Percentiles rank a stretch among this genome's conserved stretches.
Conservation (phyloP, 2,797 vertebrate genomes). For the Myripristis murdjan region DNA sequence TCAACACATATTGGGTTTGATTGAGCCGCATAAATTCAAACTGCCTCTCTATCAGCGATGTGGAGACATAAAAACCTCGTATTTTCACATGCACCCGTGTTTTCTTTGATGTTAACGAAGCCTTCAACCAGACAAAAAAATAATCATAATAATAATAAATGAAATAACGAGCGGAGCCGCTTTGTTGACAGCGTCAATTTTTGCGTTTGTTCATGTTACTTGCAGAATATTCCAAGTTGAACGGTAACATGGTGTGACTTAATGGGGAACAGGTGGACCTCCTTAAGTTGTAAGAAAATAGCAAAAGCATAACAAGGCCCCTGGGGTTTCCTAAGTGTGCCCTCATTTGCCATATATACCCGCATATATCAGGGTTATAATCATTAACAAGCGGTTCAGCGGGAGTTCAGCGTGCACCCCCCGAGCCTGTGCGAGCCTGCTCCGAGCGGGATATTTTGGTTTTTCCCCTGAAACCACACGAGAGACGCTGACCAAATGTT, state of each 20-base stretch:
- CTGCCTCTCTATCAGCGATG: neutral
- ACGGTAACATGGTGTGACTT: conserved; percentile 63
- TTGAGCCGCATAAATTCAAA: too few species aligned
- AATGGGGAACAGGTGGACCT: conserved; percentile 82
- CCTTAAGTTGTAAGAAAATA: conserved; percentile 79
- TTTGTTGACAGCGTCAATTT: conserved; percentile 51
- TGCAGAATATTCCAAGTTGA: conserved; percentile 56
- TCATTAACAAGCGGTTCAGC: conserved; percentile 85
- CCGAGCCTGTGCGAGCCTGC: conserved; percentile 68
- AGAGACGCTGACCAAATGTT: conserved; percentile 80
- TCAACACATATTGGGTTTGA: too few species aligned
- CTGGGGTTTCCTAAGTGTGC: conserved; percentile 84
- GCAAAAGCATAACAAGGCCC: conserved; percentile 83
- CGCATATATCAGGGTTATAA: conserved; percentile 82
- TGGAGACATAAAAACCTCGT: too few species aligned
- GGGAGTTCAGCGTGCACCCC: conserved; percentile 79
- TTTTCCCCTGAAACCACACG: conserved; percentile 75
- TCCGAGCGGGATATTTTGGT: conserved; percentile 72
- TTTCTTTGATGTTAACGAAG: conserved; percentile 18
- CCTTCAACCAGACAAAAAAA: too few species aligned
- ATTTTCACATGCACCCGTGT: too few species aligned
- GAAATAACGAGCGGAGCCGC: neutral
- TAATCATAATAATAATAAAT: too few species aligned
- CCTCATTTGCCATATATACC: conserved; percentile 83
- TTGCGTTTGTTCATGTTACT: conserved; percentile 38